Evolutionary conservation across 2,113 vertebrate genomes (phyloP).

Genomic region (Corydoras maculifer): DNA sequence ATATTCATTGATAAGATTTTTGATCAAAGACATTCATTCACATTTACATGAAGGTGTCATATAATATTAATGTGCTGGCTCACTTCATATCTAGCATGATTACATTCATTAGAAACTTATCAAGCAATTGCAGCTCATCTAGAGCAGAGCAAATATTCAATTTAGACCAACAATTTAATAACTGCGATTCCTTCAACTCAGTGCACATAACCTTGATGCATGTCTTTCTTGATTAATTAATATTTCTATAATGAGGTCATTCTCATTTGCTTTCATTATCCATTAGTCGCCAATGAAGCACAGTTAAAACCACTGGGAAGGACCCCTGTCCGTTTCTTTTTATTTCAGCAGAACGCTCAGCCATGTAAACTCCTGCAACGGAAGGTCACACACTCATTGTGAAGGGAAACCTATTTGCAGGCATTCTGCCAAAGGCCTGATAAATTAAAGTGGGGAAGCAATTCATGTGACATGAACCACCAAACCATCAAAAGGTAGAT

Average conservation of each 20-base stretch:
- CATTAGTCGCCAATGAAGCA: constrained; percentile 48
- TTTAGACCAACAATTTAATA: constrained; percentile 62
- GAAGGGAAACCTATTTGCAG: neutral
- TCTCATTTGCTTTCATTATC: constrained; percentile 64
- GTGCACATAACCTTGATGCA: constrained; percentile 46
- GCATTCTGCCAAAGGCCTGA: neutral
- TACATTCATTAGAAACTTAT: constrained; percentile 61
- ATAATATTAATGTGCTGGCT: constrained; percentile 25
- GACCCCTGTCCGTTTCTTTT: constrained; percentile 6
- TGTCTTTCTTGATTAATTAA: constrained; percentile 57
- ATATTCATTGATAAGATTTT: too few species aligned
- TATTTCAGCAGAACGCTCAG: neutral
- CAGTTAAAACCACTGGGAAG: constrained; percentile 18
- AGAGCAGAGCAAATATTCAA: constrained; percentile 65
- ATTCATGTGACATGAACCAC: neutral
- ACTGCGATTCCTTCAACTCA: constrained; percentile 54
- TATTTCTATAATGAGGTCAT: constrained; percentile 64
- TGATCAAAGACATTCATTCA: too few species aligned
- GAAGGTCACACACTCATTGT: constrained; percentile 21
- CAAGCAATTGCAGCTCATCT: constrained; percentile 61
- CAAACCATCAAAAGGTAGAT: constrained; percentile 2
- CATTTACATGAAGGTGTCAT: neutral
- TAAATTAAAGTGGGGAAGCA: neutral
- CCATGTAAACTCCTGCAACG: constrained; percentile 25
- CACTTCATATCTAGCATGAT: constrained; percentile 48